A percentile compares a stretch with the other conserved stretches of the same genome.
Conservation (phyloP, 2,888 invertebrate genomes). For the Caenorhabditis sp. region DNA sequence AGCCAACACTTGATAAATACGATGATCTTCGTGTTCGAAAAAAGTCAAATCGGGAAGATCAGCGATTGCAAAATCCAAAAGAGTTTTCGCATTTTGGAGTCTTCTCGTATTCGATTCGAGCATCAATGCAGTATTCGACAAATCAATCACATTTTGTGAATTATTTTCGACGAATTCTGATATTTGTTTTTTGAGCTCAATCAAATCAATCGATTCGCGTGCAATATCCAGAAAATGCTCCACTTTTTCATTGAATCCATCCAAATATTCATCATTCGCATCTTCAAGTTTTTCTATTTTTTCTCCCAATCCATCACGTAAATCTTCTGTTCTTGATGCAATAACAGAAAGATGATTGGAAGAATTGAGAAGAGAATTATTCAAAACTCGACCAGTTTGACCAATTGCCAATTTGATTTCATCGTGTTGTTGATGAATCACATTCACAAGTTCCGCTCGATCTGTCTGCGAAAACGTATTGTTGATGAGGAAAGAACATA, state of each 20-base stretch:
- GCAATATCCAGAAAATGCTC: not conserved
- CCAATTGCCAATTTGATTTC: not conserved
- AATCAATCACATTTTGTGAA: not conserved
- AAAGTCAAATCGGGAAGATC: not conserved
- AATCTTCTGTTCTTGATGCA: not conserved
- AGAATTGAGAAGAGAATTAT: not conserved
- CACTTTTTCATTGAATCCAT: not conserved
- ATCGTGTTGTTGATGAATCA: not conserved
- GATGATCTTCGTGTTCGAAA: not conserved
- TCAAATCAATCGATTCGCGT: not conserved
- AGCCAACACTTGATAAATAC: not conserved
- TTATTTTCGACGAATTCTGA: not conserved
- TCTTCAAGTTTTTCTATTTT: not conserved
- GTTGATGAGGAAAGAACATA: no score
- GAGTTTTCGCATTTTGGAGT: not conserved
- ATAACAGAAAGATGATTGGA: not conserved
- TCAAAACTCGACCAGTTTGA: not conserved
- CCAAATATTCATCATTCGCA: not conserved
- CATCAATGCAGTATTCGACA: not conserved
- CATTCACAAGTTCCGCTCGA: not conserved
- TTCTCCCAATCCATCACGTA: not conserved
- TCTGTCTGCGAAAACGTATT: not conserved
- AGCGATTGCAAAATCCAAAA: not conserved
- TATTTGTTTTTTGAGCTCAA: not conserved
- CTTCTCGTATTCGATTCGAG: not conserved